Conservation (phyloP, 2,797 vertebrate genomes). For the Crenuchus spilurus region DNA sequence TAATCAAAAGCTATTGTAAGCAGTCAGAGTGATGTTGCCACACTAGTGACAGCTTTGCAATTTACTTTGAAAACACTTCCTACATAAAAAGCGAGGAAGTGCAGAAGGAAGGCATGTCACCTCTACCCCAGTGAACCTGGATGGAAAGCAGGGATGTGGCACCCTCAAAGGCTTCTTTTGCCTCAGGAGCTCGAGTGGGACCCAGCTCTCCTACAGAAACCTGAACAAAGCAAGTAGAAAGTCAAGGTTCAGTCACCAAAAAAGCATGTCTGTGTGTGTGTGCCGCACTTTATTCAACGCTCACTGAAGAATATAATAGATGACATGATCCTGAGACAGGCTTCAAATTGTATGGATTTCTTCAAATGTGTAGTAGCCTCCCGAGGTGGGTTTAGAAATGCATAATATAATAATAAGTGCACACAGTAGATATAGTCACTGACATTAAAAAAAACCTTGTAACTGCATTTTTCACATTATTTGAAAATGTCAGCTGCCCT, state of each 20-base stretch:
- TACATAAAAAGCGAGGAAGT: constrained; percentile 43
- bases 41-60: constrained; percentile 49
- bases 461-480: not conserved
- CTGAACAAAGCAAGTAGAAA: constrained; percentile 7
- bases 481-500: not conserved
- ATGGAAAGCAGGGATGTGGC: constrained; percentile 41
- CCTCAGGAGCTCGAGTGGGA: constrained; percentile 21
- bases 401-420: not conserved
- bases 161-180: constrained; percentile 36
- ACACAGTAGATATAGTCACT: not conserved
- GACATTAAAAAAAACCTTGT: not conserved
- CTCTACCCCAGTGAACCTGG: constrained; percentile 28
- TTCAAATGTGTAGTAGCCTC: constrained; percentile 5
- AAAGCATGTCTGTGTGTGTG: not conserved
- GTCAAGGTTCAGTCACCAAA: not conserved
- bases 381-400: constrained; percentile 11
- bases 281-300: constrained; percentile 29
- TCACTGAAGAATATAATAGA: constrained; percentile 23
- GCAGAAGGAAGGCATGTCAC: constrained; percentile 39
- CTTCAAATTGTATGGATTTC: constrained; percentile 16
- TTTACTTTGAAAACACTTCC: constrained; percentile 35
- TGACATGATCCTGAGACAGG: constrained; percentile 17
- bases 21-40: constrained; percentile 41
- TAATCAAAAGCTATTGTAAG: constrained; percentile 52
- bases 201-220: constrained; percentile 10